Percentiles rank a stretch among this genome's conserved stretches.
phyloP scores from a whole-genome alignment of 2,888 invertebrate species.

The Callyntrura sp. region DNA sequence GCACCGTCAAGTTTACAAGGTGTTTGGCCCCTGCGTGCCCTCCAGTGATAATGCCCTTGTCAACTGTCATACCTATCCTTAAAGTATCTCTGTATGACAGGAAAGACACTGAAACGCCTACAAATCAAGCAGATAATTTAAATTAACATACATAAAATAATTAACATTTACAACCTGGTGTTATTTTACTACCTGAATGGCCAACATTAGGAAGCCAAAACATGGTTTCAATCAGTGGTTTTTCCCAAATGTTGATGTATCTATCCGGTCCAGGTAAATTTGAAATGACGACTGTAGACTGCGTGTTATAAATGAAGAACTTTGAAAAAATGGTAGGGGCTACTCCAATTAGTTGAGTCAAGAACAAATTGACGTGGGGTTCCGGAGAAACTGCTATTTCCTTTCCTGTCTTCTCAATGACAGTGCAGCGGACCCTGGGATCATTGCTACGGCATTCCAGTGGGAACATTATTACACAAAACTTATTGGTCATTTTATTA shows the following conservation, averaged over 20 bases:
- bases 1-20: constrained; percentile 72
- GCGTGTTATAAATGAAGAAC: constrained; percentile 79
- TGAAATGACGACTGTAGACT: constrained; percentile 81
- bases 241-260: constrained; percentile 78
- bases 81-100: constrained; percentile 80
- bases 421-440: constrained; percentile 65
- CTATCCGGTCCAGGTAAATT: constrained; percentile 81
- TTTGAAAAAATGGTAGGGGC: constrained; percentile 78
- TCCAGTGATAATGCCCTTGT: constrained; percentile 79
- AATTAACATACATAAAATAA: neutral
- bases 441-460: constrained; percentile 72
- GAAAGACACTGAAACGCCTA: constrained; percentile 81
- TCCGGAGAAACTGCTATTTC: constrained; percentile 79
- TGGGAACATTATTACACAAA: constrained; percentile 79
- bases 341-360: constrained; percentile 79
- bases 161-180: neutral
- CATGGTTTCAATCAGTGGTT: constrained; percentile 79
- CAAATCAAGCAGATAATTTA: neutral
- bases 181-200: constrained; percentile 68
- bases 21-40: constrained; percentile 74
- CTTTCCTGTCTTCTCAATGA: constrained; percentile 75
- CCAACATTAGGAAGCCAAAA: constrained; percentile 82
- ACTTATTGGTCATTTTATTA: constrained; percentile 81
- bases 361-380: constrained; percentile 80
- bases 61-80: constrained; percentile 81